A percentile compares a stretch with the other conserved stretches of the same genome.
Conservation (phyloP, 1,140 invertebrate species). For the Diorhabda sublineata region DNA sequence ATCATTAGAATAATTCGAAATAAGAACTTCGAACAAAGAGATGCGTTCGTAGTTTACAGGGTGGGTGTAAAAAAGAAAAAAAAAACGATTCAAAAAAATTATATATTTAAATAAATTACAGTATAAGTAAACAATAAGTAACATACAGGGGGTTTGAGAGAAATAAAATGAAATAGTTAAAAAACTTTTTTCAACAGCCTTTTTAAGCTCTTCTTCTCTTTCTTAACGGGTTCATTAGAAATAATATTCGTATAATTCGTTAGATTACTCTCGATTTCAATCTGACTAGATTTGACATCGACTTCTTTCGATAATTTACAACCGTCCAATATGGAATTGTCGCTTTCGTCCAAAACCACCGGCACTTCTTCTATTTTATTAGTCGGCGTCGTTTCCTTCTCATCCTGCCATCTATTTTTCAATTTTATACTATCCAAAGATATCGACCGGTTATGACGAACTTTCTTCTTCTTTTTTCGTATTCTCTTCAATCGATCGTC, state of each 20-base stretch:
- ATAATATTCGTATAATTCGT: constrained; percentile 18
- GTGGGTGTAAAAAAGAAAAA: no score
- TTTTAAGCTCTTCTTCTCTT: constrained; percentile 41
- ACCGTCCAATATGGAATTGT: constrained; percentile 37
- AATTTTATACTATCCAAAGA: constrained; percentile 23
- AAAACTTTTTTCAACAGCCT: constrained; percentile 44
- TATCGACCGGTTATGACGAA: constrained; percentile 28
- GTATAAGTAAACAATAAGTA: not conserved
- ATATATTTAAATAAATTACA: constrained; percentile 2
- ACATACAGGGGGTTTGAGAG: not conserved
- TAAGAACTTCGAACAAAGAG: no score
- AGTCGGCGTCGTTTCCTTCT: constrained; percentile 18
- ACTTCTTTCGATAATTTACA: constrained; percentile 18
- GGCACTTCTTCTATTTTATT: constrained; percentile 38
- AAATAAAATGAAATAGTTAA: constrained; percentile 10
- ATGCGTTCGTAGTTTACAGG: no score
- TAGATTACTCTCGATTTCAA: constrained; percentile 30
- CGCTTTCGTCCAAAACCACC: constrained; percentile 42
- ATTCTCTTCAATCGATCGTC: constrained; percentile 39
- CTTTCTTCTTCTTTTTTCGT: constrained; percentile 49
- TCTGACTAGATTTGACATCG: constrained; percentile 21
- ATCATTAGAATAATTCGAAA: no score
- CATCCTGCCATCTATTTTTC: constrained; percentile 28
- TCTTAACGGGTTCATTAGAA: constrained; percentile 29
- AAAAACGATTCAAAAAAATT: not conserved